These are phyloP conservation scores for Tetropium fuscum DNA, from an alignment of 2,888 invertebrate genomes.

Conservation along the genomic window DNA sequence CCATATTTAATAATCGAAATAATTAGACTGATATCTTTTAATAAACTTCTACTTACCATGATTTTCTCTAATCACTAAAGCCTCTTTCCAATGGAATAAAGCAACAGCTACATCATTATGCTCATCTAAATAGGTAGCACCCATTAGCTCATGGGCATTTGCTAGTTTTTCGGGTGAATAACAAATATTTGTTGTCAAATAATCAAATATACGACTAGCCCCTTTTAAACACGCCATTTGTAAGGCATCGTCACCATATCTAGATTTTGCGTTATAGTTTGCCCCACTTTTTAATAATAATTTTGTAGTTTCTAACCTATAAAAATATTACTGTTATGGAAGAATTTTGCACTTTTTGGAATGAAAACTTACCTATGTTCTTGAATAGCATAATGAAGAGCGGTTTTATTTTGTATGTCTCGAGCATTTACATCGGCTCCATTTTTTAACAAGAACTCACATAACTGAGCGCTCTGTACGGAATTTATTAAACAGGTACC, in stretches of 20 bases:
- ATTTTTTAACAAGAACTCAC: constrained; percentile 81
- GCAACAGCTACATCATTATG: constrained; percentile 81
- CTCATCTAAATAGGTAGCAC: constrained; percentile 89
- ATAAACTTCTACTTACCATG: constrained; percentile 49
- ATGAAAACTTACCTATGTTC: constrained; percentile 71
- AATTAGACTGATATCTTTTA: too few species aligned
- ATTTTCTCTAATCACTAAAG: constrained; percentile 73
- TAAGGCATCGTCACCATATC: constrained; percentile 90
- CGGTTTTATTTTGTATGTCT: constrained; percentile 92
- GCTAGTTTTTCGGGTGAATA: constrained; percentile 79
- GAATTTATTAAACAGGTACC: constrained; percentile 95
- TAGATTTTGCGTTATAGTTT: constrained; percentile 79
- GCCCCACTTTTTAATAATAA: constrained; percentile 85
- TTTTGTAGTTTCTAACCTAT: constrained; percentile 83
- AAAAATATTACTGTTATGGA: constrained; percentile 15
- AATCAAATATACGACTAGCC: constrained; percentile 77
- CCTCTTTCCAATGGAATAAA: constrained; percentile 83
- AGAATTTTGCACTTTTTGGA: background rate
- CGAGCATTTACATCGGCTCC: constrained; percentile 88
- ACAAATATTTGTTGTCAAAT: constrained; percentile 73
- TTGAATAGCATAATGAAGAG: constrained; percentile 93
- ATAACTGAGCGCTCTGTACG: constrained; percentile 86
- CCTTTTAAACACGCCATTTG: constrained; percentile 89
- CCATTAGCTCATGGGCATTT: constrained; percentile 90
- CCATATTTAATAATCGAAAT: too few species aligned